Evolutionary conservation across 2,797 vertebrate genomes (phyloP), one percentile per base, ranked within the genome.

Genomic region (Arremon aurantiirostris): DNA sequence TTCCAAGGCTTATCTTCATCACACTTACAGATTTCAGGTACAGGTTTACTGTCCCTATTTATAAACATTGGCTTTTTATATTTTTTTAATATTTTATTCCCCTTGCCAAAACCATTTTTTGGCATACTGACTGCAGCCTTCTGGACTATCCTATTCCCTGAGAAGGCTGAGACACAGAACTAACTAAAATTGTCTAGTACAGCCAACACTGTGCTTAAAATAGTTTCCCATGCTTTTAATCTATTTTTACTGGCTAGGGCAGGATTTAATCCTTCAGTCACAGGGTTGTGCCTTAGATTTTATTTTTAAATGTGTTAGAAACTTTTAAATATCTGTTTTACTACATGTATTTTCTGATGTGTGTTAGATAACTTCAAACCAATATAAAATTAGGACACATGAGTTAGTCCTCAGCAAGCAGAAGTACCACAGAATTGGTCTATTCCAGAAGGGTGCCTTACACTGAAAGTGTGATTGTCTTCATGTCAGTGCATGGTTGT

Each of bases 111-210:
- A 86, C n/a, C 47, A 94, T 94, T 97, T 97, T 96, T 96, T 97
- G 97, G 96, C 96, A 70, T 95, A 75, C 83, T 87, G 78, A 86
- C 86, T 77, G 79, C 96, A 97, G 97, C 97, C 97, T 98, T 98
- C 97, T 97, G 97, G 97, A 97, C 97, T 97, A 96, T 93, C 97
- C 95, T 97, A 97, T 98, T 97, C 97, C 97, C 91, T 97, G 97
- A 97, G 96, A 98, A 97, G 97, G 84, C 96, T 96, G 96, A 97
- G 96, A 96, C 96, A 95, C 89, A 97, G 95, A 96, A 96, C 97
- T 96, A 96, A 96, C 94, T 97, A 97, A 97, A 98, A 97, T 97
- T 97, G 96, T 96, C 97, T 97, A 96, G 95, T 97, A 95, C 95
- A 98, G 97, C 96, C 97, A 97, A 97, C 96, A 96, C 92, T 95